Evolutionary conservation across 2,797 vertebrate species (phyloP).

Genomic region (Fistularia tabacaria): DNA sequence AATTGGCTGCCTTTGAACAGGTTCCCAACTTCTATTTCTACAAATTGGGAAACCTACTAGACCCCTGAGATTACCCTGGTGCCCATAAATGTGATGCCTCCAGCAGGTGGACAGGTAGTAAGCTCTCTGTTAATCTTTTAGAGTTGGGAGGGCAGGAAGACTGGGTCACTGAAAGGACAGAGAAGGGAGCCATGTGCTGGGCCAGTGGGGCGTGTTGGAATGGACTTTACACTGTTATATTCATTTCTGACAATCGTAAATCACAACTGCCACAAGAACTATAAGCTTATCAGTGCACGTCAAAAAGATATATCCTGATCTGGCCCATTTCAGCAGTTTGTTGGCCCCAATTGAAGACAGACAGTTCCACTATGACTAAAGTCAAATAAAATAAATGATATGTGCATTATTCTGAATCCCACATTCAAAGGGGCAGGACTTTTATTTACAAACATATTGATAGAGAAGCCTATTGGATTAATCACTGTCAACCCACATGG

Average conservation of each 20-base stretch:
- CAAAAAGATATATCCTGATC: too few species aligned
- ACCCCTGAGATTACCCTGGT: slow-evolving; percentile 53
- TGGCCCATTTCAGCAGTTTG: too few species aligned
- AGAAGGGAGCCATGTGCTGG: slow-evolving; percentile 31
- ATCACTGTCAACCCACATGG: too few species aligned
- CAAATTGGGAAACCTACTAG: slow-evolving; percentile 68
- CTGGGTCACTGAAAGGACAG: slow-evolving; percentile 68
- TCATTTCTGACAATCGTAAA: not conserved
- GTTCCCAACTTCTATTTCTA: slow-evolving; percentile 45
- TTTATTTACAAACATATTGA: too few species aligned
- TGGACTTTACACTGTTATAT: not conserved
- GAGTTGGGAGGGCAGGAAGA: slow-evolving; percentile 67
- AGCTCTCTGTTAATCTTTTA: slow-evolving; percentile 69
- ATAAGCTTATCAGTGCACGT: too few species aligned
- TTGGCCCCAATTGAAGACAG: too few species aligned
- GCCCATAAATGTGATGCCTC: slow-evolving; percentile 70
- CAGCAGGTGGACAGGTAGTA: slow-evolving; percentile 74
- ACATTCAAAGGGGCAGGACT: too few species aligned
- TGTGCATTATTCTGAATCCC: too few species aligned
- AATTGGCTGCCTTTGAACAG: slow-evolving; percentile 48
- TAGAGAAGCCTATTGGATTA: too few species aligned
- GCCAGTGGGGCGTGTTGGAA: slow-evolving; percentile 14
- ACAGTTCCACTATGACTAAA: too few species aligned
- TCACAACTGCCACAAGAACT: too few species aligned
- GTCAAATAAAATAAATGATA: too few species aligned